These are phyloP conservation scores for Nasonovia ribisnigri DNA, from an alignment of 2,888 invertebrate species.

Conservation along the genomic window DNA sequence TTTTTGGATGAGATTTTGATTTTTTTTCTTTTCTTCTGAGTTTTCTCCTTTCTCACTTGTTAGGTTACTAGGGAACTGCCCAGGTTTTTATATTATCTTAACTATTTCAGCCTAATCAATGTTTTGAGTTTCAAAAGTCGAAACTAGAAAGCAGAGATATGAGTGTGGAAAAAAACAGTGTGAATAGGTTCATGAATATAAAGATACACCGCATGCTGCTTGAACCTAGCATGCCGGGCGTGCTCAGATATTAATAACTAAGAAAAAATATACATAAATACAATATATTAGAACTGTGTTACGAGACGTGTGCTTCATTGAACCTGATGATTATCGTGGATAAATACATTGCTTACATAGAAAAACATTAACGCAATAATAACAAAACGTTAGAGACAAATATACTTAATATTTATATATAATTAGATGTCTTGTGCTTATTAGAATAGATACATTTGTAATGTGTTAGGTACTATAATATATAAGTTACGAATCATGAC, in stretches of 20 bases:
- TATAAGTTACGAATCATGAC: background rate
- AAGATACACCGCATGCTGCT: background rate
- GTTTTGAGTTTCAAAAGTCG: background rate
- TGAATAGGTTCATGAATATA: background rate
- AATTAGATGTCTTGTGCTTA: too few species aligned
- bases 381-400: too few species aligned
- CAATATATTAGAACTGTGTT: too few species aligned
- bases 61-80: background rate
- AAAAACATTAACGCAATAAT: too few species aligned
- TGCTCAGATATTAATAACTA: too few species aligned
- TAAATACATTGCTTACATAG: too few species aligned
- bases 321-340: too few species aligned
- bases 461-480: background rate
- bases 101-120: background rate
- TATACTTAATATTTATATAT: too few species aligned
- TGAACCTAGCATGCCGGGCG: too few species aligned
- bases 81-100: background rate
- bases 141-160: background rate
- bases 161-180: background rate
- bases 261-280: too few species aligned
- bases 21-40: background rate
- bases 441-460: background rate
- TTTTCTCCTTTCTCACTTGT: background rate
- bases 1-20: background rate
- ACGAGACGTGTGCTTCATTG: too few species aligned